phyloP scores from a whole-genome alignment of 2,888 invertebrate genomes.

The Conops quadrifasciatus region DNA sequence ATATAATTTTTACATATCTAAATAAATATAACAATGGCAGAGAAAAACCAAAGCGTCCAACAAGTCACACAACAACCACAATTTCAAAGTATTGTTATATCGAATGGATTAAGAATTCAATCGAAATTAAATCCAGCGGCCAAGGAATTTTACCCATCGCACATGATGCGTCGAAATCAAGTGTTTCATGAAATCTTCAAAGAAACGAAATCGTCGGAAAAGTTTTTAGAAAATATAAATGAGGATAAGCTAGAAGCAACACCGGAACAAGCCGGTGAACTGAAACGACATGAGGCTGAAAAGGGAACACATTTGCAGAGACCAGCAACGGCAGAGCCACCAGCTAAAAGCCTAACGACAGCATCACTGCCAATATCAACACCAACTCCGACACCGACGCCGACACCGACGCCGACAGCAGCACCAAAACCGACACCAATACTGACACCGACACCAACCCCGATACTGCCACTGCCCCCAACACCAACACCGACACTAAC shows the following conservation, averaged over 20 bases:
- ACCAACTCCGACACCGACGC: too few relatives aligned
- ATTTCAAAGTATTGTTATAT: conserved; percentile 33
- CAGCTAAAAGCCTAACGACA: background rate
- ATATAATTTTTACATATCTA: conserved; percentile 1
- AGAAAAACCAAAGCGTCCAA: conserved; percentile 27
- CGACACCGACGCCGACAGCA: too few relatives aligned
- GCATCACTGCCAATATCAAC: too few relatives aligned
- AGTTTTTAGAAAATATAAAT: conserved; percentile 14
- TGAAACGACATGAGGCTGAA: background rate
- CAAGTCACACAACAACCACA: conserved; percentile 13
- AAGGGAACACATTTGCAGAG: background rate
- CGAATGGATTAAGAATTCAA: conserved; percentile 40
- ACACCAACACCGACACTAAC: too few relatives aligned
- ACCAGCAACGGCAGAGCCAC: background rate
- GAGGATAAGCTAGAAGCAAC: conserved; percentile 8
- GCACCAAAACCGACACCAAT: too few relatives aligned
- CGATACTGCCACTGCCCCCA: too few relatives aligned
- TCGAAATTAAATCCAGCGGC: conserved; percentile 49
- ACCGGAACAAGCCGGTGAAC: background rate
- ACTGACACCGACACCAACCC: too few relatives aligned
- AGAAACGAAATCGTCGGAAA: conserved; percentile 20
- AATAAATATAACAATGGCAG: conserved; percentile 30
- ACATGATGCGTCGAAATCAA: conserved; percentile 34
- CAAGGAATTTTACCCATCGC: conserved; percentile 45
- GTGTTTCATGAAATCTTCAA: conserved; percentile 29